phyloP scores from a whole-genome alignment of 2,797 vertebrate species.

The Mus minutoides region DNA sequence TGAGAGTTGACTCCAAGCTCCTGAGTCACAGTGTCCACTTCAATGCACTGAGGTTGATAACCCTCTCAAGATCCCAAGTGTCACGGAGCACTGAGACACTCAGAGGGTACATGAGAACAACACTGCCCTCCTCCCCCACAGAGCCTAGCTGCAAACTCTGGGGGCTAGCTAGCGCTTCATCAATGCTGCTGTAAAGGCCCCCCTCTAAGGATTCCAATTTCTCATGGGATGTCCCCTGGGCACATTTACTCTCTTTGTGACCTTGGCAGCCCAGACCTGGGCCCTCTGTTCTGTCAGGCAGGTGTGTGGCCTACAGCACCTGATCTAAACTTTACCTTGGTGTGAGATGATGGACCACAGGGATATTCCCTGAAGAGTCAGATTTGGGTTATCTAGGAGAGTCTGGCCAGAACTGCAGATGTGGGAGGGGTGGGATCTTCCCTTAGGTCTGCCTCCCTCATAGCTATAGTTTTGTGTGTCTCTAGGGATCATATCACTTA shows the following conservation, averaged over 20 bases:
- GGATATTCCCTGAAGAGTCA: neutral
- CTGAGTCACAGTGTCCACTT: neutral
- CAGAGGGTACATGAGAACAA: neutral
- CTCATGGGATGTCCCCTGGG: neutral
- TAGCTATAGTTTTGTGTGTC: neutral
- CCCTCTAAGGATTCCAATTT: neutral
- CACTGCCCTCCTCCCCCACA: neutral
- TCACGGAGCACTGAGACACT: neutral
- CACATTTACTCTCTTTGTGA: neutral
- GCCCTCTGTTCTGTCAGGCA: neutral
- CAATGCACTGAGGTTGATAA: neutral
- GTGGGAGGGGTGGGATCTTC: too few species aligned
- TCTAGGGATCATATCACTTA: neutral
- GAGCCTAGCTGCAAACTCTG: neutral
- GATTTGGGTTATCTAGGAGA: neutral
- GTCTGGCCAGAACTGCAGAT: neutral
- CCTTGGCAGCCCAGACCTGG: neutral
- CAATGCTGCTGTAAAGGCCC: neutral
- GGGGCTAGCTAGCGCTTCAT: too few species aligned
- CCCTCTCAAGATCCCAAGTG: neutral
- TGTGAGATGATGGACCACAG: neutral
- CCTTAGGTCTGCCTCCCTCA: neutral
- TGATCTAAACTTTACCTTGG: neutral
- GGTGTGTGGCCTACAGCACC: neutral
- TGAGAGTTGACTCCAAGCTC: neutral